phyloP scores from a whole-genome alignment of 2,888 invertebrate genomes.

The Drosophila paranaensis region DNA sequence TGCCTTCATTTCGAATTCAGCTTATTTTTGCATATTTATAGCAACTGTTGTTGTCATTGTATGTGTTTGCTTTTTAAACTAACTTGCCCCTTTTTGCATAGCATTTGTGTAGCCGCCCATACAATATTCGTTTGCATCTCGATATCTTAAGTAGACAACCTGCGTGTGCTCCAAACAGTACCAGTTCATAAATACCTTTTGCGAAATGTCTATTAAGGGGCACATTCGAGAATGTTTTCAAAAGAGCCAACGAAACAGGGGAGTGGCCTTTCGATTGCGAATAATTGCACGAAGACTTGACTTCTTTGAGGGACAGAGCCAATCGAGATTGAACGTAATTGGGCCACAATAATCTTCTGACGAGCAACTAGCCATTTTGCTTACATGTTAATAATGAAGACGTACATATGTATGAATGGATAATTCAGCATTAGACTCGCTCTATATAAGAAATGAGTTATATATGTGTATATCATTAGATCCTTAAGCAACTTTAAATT shows the following conservation, averaged over 20 bases:
- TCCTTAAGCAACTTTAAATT: no score
- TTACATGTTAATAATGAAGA: neutral
- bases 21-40: constrained; percentile 73
- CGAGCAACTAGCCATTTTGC: constrained; percentile 4
- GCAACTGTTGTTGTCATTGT: constrained; percentile 36
- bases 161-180: constrained; percentile 12
- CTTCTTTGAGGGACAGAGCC: constrained; percentile 1
- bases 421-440: neutral
- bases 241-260: neutral
- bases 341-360: constrained; percentile 10
- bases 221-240: constrained; percentile 18
- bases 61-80: constrained; percentile 52
- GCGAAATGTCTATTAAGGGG: constrained; percentile 32
- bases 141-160: constrained; percentile 70
- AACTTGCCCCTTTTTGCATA: constrained; percentile 36
- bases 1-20: constrained; percentile 74
- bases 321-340: constrained; percentile 49
- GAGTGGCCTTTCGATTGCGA: neutral
- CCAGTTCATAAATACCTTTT: constrained; percentile 28
- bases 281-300: constrained; percentile 1
- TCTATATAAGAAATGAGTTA: no score
- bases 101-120: constrained; percentile 36
- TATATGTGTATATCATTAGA: no score
- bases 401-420: neutral
- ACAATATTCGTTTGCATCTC: constrained; percentile 43